Conservation (phyloP, 2,888 invertebrate species). For the Himalopsyche tibetana region DNA sequence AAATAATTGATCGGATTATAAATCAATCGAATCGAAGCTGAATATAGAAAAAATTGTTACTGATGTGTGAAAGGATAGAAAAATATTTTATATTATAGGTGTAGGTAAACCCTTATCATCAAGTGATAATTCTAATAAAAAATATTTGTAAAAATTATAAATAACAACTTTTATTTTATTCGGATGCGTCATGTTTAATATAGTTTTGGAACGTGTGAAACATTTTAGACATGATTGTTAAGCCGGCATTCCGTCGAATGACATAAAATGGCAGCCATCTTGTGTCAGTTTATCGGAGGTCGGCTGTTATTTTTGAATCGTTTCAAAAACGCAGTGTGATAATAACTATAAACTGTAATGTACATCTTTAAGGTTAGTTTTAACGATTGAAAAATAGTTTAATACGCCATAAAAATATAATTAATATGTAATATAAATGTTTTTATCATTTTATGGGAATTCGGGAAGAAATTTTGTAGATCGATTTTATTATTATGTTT, state of each 20-base stretch:
- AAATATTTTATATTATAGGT: conserved; percentile 20
- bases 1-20: too few relatives aligned
- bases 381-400: conserved; percentile 1
- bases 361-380: conserved; percentile 19
- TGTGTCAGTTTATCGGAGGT: not conserved
- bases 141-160: conserved; percentile 36
- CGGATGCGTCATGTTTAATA: conserved; percentile 2
- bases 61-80: not conserved
- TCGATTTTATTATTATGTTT: not conserved
- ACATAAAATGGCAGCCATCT: not conserved
- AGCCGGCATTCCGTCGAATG: not conserved
- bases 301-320: not conserved
- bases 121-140: conserved; percentile 17
- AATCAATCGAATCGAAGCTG: too few relatives aligned
- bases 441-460: not conserved
- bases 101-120: conserved; percentile 3
- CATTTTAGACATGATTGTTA: conserved; percentile 42
- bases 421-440: conserved; percentile 3
- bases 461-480: not conserved
- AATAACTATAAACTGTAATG: conserved; percentile 35
- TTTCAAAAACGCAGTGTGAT: conserved; percentile 42
- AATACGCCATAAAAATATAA: conserved; percentile 22
- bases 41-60: not conserved
- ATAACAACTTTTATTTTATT: not conserved
- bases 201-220: conserved; percentile 20